Percentiles rank a stretch among this genome's conserved stretches.
These are phyloP conservation scores for Graptemys geographica DNA, from an alignment of 2,797 vertebrate genomes.

Conservation along the genomic window DNA sequence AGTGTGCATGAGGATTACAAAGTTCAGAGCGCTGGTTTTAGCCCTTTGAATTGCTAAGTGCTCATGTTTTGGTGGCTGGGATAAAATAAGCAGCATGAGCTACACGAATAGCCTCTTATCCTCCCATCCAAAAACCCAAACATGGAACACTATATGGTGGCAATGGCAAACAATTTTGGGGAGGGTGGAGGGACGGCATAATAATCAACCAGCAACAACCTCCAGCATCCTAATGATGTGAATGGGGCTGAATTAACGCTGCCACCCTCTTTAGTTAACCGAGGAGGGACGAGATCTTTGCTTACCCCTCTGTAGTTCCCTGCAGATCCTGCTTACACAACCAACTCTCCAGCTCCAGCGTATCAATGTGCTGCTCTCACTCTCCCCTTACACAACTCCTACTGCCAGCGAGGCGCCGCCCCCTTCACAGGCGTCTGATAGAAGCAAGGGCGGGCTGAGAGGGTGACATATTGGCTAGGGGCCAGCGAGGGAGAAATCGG, in stretches of 20 bases:
- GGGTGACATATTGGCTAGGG: too few relatives aligned
- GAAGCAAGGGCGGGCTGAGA: conserved; percentile 57
- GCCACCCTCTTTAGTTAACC: conserved; percentile 59
- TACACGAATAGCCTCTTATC: background rate
- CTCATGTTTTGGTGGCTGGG: background rate
- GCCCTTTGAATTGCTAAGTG: rapidly evolving
- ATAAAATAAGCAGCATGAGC: background rate
- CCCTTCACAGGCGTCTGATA: conserved; percentile 39
- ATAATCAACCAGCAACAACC: background rate
- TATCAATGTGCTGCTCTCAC: background rate
- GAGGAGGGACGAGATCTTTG: background rate
- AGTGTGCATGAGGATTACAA: background rate
- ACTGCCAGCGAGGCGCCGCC: conserved; percentile 31
- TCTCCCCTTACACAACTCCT: background rate
- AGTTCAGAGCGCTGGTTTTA: rapidly evolving
- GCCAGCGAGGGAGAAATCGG: background rate
- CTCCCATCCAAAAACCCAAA: background rate
- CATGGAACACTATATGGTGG: background rate
- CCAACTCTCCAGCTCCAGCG: background rate
- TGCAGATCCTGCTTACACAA: conserved; percentile 33
- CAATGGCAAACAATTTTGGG: background rate
- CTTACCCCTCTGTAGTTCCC: background rate
- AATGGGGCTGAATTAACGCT: background rate
- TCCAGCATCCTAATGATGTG: background rate
- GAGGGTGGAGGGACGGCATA: background rate